These are phyloP conservation scores for Tonatia bakeri DNA, from an alignment of 2,113 vertebrate genomes.

Conservation along the genomic window DNA sequence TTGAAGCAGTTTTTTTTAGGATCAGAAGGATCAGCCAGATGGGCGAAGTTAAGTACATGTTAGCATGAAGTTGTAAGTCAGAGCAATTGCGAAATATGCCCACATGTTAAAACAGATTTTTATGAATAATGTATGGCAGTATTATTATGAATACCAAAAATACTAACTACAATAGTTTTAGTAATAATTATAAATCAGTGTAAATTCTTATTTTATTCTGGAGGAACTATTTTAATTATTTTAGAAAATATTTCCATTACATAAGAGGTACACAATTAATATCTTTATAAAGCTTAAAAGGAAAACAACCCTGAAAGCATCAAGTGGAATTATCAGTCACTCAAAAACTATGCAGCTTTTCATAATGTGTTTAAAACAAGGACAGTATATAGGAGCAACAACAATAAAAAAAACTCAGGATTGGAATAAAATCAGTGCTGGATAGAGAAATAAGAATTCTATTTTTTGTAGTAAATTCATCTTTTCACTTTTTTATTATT, in stretches of 20 bases:
- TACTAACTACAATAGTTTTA: neutral
- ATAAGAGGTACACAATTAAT: neutral
- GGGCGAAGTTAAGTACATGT: neutral
- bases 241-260: neutral
- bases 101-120: neutral
- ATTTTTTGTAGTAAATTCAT: neutral
- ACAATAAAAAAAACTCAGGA: neutral
- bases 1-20: neutral
- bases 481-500: neutral
- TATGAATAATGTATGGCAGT: neutral
- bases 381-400: neutral
- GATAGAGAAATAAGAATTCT: slow-evolving; percentile 1
- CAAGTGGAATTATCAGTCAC: neutral
- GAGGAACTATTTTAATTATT: neutral
- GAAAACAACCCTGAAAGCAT: neutral
- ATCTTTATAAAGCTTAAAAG: neutral
- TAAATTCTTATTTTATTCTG: neutral
- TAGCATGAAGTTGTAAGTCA: neutral
- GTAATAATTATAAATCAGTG: neutral
- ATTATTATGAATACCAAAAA: slow-evolving; percentile 14
- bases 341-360: neutral
- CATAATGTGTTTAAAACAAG: neutral
- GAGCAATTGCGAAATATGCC: neutral
- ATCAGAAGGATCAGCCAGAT: neutral
- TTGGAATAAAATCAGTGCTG: neutral